Conservation (phyloP, 2,113 vertebrate species). For the Rostratula benghalensis region DNA sequence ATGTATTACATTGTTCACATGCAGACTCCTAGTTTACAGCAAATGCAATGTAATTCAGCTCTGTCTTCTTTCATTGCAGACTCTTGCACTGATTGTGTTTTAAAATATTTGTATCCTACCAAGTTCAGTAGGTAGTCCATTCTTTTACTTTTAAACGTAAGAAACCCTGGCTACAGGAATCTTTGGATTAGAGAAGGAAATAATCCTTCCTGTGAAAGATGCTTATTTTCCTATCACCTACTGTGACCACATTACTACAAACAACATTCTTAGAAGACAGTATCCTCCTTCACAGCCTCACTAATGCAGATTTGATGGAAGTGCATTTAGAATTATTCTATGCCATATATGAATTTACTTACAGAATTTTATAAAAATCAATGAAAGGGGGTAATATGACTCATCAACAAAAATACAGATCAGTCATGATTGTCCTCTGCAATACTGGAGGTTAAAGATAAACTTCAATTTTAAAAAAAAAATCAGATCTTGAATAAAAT, state of each 20-base stretch:
- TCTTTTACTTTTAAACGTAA: neutral
- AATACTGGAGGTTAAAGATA: neutral
- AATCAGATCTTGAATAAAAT: neutral
- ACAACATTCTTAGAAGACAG: neutral
- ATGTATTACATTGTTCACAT: neutral
- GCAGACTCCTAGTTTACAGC: neutral
- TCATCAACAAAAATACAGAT: neutral
- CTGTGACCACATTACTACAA: neutral
- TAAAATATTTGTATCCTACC: neutral
- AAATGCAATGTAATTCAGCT: neutral
- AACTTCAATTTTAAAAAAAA: slow-evolving; percentile 25
- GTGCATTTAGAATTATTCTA: neutral
- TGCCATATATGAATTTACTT: neutral
- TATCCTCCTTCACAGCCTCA: neutral
- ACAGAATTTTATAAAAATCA: neutral
- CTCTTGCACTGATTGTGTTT: neutral
- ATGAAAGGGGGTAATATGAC: neutral
- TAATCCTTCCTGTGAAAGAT: neutral
- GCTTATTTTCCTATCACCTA: neutral
- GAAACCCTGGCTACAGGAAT: neutral
- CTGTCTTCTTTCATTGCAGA: neutral
- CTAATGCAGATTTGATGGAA: neutral
- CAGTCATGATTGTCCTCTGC: neutral
- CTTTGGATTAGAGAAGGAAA: neutral
- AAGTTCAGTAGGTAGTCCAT: neutral